A percentile compares a stretch with the other conserved stretches of the same genome.
These are phyloP conservation scores for Campaea margaritaria DNA, from an alignment of 2,888 invertebrate species.

Conservation along the genomic window DNA sequence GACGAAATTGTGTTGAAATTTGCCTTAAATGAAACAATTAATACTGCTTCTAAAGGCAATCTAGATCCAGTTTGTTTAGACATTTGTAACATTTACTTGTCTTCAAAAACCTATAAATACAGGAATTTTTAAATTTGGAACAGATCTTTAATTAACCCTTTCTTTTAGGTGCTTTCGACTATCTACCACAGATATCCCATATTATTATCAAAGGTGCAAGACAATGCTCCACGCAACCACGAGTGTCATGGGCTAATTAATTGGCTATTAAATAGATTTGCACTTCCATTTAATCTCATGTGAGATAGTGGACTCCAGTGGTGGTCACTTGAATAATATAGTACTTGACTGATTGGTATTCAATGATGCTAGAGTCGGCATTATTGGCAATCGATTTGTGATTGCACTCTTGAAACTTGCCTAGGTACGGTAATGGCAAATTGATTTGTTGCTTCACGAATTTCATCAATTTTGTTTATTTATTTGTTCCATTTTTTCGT, in stretches of 20 bases:
- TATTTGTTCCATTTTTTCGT: too few relatives aligned
- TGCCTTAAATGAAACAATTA: too few relatives aligned
- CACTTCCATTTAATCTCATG: slow-evolving; percentile 5
- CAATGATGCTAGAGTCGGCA: slow-evolving; percentile 13
- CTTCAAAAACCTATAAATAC: too few relatives aligned
- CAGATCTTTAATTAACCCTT: neutral
- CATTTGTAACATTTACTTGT: too few relatives aligned
- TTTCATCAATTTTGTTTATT: too few relatives aligned
- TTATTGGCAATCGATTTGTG: neutral
- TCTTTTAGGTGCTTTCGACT: neutral
- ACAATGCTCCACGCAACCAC: slow-evolving; percentile 16
- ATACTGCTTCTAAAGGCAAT: too few relatives aligned
- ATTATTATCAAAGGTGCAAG: neutral
- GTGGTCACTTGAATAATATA: slow-evolving; percentile 14
- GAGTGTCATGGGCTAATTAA: slow-evolving; percentile 12
- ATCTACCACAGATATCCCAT: neutral
- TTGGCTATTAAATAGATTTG: slow-evolving; percentile 10
- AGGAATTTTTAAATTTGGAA: too few relatives aligned
- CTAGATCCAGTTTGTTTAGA: too few relatives aligned
- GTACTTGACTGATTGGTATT: slow-evolving; percentile 14
- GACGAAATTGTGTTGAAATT: too few relatives aligned
- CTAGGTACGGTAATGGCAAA: too few relatives aligned
- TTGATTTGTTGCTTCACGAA: too few relatives aligned
- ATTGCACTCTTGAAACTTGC: too few relatives aligned
- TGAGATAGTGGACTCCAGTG: slow-evolving; percentile 19